Conservation (phyloP, 2,888 invertebrate genomes). For the Andrena fulva region DNA sequence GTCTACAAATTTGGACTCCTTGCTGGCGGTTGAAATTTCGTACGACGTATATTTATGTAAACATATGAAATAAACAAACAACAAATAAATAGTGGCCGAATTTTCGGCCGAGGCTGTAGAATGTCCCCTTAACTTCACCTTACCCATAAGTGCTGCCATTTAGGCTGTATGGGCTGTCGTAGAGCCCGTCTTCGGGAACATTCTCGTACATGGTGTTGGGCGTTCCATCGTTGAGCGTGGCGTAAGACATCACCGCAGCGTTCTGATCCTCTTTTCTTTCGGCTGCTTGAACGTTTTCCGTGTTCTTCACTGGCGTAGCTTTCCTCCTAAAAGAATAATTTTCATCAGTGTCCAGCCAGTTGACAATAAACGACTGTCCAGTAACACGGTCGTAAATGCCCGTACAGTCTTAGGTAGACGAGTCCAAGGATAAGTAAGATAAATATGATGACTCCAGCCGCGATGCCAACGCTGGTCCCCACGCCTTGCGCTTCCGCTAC, state of each 20-base stretch:
- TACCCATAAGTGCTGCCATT: slow-evolving; percentile 81
- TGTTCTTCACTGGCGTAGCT: slow-evolving; percentile 94
- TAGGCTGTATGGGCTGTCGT: slow-evolving; percentile 84
- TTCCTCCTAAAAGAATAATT: slow-evolving; percentile 88
- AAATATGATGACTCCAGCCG: slow-evolving; percentile 92
- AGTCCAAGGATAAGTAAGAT: slow-evolving; percentile 92
- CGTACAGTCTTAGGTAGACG: slow-evolving; percentile 93
- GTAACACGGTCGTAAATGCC: slow-evolving; percentile 69
- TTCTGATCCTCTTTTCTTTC: slow-evolving; percentile 94
- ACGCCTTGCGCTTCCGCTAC: slow-evolving; percentile 90
- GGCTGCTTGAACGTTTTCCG: slow-evolving; percentile 94
- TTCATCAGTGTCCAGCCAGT: neutral
- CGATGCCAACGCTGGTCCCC: slow-evolving; percentile 93
- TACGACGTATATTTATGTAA: too few relatives aligned
- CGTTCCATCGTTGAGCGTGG: slow-evolving; percentile 91
- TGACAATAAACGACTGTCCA: neutral
- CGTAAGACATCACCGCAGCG: slow-evolving; percentile 95
- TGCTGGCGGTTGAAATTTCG: too few relatives aligned
- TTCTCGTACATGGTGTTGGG: slow-evolving; percentile 85
- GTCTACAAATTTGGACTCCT: too few relatives aligned
- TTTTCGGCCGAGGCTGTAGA: too few relatives aligned
- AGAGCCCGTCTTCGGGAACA: slow-evolving; percentile 84
- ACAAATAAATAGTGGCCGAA: too few relatives aligned
- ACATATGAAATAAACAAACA: too few relatives aligned
- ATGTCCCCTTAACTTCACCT: slow-evolving; percentile 16